These are phyloP conservation scores for Colistium nudipinnis DNA, from an alignment of 2,113 vertebrate genomes.

Conservation along the genomic window DNA sequence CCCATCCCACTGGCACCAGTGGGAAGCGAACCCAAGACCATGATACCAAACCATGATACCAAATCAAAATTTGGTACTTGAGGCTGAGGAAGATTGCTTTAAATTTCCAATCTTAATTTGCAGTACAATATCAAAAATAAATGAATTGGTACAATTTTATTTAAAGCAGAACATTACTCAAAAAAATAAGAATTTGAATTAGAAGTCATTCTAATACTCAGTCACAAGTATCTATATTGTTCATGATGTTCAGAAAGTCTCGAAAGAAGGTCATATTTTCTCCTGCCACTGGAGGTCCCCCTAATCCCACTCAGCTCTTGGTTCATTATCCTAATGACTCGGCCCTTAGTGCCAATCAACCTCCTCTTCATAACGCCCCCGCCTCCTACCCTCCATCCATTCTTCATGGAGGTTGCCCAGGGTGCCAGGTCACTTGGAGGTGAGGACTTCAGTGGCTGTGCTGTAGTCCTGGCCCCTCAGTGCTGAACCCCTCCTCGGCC, in stretches of 20 bases:
- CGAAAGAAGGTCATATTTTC: not conserved
- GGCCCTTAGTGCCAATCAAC: slow-evolving; percentile 46
- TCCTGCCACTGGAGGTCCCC: slow-evolving; percentile 74
- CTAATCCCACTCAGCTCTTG: slow-evolving; percentile 42
- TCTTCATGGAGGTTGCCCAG: slow-evolving; percentile 66
- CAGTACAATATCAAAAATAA: too few relatives aligned
- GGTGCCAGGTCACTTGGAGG: slow-evolving; percentile 72
- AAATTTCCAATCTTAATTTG: too few relatives aligned
- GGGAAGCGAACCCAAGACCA: too few relatives aligned
- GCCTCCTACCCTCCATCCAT: slow-evolving; percentile 65
- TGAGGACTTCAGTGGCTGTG: slow-evolving; percentile 69
- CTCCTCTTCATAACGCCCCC: slow-evolving; percentile 38
- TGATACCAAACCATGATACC: too few relatives aligned
- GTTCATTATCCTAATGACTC: slow-evolving; percentile 66
- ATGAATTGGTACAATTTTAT: too few relatives aligned
- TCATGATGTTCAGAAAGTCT: not conserved
- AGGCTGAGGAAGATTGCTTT: too few relatives aligned
- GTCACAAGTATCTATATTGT: not conserved
- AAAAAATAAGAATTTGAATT: too few relatives aligned
- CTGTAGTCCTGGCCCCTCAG: slow-evolving; percentile 30
- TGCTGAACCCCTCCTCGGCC: slow-evolving; percentile 24
- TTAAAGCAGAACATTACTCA: too few relatives aligned
- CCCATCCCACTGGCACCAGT: too few relatives aligned
- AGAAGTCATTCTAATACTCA: not conserved
- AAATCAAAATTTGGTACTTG: too few relatives aligned